Conservation (phyloP, 2,113 vertebrate genomes). For the Eudyptes chrysolophus region DNA sequence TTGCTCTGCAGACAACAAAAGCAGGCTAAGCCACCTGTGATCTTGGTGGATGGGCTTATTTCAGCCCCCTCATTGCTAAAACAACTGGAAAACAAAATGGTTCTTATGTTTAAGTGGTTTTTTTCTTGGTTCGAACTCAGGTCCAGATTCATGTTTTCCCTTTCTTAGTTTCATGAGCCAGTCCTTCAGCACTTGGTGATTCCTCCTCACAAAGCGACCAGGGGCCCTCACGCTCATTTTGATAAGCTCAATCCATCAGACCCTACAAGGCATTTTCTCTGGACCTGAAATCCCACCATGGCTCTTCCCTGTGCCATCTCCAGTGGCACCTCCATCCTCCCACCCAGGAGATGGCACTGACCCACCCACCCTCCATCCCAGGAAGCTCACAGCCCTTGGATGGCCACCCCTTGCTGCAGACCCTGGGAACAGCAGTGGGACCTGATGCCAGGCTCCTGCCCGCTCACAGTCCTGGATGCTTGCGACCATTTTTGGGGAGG, state of each 20-base stretch:
- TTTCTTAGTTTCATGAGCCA: not conserved
- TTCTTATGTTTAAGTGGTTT: not conserved
- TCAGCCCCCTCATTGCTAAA: not conserved
- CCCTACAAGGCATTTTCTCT: not conserved
- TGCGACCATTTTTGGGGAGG: not conserved
- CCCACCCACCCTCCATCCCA: fast-evolving
- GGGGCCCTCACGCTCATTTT: not conserved
- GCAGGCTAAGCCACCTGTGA: not conserved
- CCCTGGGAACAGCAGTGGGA: not conserved
- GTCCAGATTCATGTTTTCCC: not conserved
- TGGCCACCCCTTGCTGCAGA: not conserved
- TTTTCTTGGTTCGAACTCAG: not conserved
- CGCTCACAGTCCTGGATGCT: not conserved
- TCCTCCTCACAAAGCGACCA: not conserved
- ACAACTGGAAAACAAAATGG: not conserved
- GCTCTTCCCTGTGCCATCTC: not conserved
- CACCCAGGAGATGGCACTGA: not conserved
- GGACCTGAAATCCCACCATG: not conserved
- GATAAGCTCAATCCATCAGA: not conserved
- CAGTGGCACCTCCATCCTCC: not conserved
- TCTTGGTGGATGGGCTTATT: not conserved
- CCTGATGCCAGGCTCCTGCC: not conserved
- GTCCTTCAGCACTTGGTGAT: not conserved
- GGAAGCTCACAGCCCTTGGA: not conserved
- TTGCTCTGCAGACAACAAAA: not conserved